phyloP scores from a whole-genome alignment of 2,113 vertebrate species.

The Gasterosteus nipponicus region DNA sequence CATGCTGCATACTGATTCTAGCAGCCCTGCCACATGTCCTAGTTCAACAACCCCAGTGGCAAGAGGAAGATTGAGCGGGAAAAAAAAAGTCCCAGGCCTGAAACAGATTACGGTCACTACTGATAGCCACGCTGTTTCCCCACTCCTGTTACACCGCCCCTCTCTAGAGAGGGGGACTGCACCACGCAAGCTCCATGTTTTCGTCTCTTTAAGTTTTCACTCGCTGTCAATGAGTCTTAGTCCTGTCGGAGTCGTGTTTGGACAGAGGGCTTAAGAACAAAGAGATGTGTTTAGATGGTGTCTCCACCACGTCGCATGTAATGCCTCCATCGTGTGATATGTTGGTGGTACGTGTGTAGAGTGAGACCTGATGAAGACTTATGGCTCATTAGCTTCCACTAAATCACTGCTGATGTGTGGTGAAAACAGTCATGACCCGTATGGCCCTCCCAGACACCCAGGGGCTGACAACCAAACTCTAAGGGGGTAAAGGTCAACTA shows the following conservation, averaged over 20 bases:
- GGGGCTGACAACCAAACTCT: slow-evolving; percentile 47
- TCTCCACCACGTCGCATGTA: slow-evolving; percentile 20
- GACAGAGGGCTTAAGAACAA: slow-evolving; percentile 31
- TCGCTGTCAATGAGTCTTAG: slow-evolving; percentile 41
- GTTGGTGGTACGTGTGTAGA: slow-evolving; percentile 23
- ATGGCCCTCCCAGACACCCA: slow-evolving; percentile 46
- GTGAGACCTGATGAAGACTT: slow-evolving; percentile 67
- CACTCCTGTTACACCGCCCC: slow-evolving; percentile 33
- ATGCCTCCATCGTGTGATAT: slow-evolving; percentile 8
- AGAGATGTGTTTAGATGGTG: slow-evolving; percentile 30
- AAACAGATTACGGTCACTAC: slow-evolving; percentile 46
- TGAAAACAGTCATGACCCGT: slow-evolving; percentile 73
- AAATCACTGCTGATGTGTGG: slow-evolving; percentile 74
- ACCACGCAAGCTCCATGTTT: slow-evolving; percentile 36
- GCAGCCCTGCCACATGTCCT: slow-evolving; percentile 46
- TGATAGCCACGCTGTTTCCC: slow-evolving; percentile 2
- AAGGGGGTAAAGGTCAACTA: slow-evolving; percentile 65
- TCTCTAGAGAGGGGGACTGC: slow-evolving; percentile 48
- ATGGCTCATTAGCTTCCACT: slow-evolving; percentile 68
- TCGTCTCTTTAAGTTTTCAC: slow-evolving; percentile 51
- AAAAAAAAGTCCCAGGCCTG: slow-evolving; percentile 34
- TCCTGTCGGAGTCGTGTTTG: slow-evolving; percentile 34
- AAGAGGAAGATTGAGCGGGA: slow-evolving; percentile 3
- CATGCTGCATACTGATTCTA: slow-evolving; percentile 64
- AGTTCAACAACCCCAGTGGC: slow-evolving; percentile 37